Percentiles rank a stretch among this genome's conserved stretches.
phyloP scores from a whole-genome alignment of 2,888 invertebrate species.

The Clunio marinus region DNA sequence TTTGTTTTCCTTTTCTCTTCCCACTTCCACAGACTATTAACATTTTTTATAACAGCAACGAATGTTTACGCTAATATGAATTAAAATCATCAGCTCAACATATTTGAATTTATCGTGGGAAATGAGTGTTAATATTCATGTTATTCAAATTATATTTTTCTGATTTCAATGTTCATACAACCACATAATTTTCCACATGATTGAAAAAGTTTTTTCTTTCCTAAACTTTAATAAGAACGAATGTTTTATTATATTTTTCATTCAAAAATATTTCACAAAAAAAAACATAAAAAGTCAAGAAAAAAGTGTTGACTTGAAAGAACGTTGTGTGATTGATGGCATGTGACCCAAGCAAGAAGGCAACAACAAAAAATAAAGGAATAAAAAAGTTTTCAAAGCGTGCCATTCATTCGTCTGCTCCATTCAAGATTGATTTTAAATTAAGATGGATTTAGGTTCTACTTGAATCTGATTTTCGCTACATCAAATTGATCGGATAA shows the following conservation, averaged over 20 bases:
- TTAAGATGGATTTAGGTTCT: slow-evolving; percentile 3
- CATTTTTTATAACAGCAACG: too few species aligned
- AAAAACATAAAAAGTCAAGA: background rate
- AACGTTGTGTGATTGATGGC: slow-evolving; percentile 14
- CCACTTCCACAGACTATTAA: background rate
- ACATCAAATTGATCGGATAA: background rate
- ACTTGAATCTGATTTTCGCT: background rate
- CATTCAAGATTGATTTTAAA: slow-evolving; percentile 17
- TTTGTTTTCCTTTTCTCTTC: background rate
- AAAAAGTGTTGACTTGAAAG: background rate
- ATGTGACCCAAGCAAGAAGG: too few species aligned
- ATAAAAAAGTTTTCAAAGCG: slow-evolving; percentile 1
- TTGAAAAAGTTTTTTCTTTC: too few species aligned
- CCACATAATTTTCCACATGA: too few species aligned
- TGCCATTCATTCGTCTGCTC: background rate
- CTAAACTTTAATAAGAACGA: too few species aligned
- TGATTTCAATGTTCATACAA: too few species aligned
- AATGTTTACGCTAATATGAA: too few species aligned
- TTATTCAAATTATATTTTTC: slow-evolving; percentile 4
- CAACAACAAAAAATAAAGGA: too few species aligned
- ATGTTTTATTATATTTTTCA: too few species aligned
- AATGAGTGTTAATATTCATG: background rate
- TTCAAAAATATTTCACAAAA: too few species aligned
- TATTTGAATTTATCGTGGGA: background rate
- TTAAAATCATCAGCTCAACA: too few species aligned